These are phyloP conservation scores for Melanotus villosus DNA, from an alignment of 2,888 invertebrate species.

Conservation along the genomic window DNA sequence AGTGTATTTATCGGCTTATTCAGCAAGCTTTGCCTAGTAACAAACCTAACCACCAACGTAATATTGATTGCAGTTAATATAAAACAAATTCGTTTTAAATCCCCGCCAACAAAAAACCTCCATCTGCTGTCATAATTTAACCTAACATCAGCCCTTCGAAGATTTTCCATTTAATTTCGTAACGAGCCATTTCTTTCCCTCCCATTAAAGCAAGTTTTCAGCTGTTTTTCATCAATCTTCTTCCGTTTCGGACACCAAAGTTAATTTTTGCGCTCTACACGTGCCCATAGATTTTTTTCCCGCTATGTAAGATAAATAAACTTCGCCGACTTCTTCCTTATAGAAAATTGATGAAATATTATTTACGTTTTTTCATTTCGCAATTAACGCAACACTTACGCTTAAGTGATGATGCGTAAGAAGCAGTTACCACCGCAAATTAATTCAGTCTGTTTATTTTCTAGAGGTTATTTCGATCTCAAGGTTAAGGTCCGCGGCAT, in stretches of 20 bases:
- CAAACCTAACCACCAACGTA: too few relatives aligned
- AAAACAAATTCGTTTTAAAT: too few relatives aligned
- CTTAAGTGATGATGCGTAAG: not conserved
- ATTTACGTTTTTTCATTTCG: not conserved
- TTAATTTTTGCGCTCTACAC: not conserved
- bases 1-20: too few relatives aligned
- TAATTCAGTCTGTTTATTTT: not conserved
- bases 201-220: too few relatives aligned
- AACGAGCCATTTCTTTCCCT: too few relatives aligned
- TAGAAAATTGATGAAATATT: not conserved
- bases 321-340: not conserved
- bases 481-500: not conserved
- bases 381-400: constrained; percentile 3
- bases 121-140: too few relatives aligned
- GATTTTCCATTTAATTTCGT: not conserved
- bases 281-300: not conserved
- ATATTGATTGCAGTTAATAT: too few relatives aligned
- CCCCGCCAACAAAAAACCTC: too few relatives aligned
- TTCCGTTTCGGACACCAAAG: not conserved
- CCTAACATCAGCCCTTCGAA: not conserved
- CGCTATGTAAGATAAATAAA: not conserved
- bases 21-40: too few relatives aligned
- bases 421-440: not conserved
- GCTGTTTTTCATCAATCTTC: not conserved
- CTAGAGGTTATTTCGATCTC: not conserved